Conservation (phyloP, 1,140 invertebrate genomes). For the Lepeophtheirus salmonis region DNA sequence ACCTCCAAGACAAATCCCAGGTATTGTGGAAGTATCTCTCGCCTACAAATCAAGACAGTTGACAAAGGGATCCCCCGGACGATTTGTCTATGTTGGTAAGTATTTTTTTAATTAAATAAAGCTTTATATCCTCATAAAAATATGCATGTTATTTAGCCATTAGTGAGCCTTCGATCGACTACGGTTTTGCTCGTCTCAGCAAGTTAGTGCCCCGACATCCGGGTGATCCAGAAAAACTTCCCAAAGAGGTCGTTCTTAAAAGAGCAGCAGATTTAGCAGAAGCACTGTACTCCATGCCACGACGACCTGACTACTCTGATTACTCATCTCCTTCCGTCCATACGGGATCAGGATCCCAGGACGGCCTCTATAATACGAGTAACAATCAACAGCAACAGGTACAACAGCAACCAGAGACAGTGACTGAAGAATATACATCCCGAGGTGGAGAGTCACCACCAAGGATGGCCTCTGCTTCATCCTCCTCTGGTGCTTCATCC, state of each 20-base stretch:
- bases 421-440: constrained; percentile 7
- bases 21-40: constrained; percentile 93
- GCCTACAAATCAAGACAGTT: constrained; percentile 98
- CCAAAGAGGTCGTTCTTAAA: constrained; percentile 30
- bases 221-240: constrained; percentile 26
- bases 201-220: constrained; percentile 95
- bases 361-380: neutral
- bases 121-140: too few species aligned
- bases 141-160: constrained; percentile 77
- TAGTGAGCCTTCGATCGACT: constrained; percentile 97
- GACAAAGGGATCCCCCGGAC: constrained; percentile 90
- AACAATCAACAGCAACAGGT: neutral
- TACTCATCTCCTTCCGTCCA: neutral
- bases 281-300: constrained; percentile 30
- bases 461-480: neutral
- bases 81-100: constrained; percentile 98
- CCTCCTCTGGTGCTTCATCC: neutral
- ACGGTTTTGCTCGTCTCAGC: constrained; percentile 92
- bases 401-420: neutral
- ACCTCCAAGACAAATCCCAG: constrained; percentile 82
- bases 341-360: neutral
- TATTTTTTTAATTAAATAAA: too few species aligned
- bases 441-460: neutral
- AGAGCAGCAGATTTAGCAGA: constrained; percentile 32
- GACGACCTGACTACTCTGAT: constrained; percentile 21